A percentile compares a stretch with the other conserved stretches of the same genome.
These are phyloP conservation scores for Fissipunctia ypsillon DNA, from an alignment of 2,888 invertebrate species.

Conservation along the genomic window DNA sequence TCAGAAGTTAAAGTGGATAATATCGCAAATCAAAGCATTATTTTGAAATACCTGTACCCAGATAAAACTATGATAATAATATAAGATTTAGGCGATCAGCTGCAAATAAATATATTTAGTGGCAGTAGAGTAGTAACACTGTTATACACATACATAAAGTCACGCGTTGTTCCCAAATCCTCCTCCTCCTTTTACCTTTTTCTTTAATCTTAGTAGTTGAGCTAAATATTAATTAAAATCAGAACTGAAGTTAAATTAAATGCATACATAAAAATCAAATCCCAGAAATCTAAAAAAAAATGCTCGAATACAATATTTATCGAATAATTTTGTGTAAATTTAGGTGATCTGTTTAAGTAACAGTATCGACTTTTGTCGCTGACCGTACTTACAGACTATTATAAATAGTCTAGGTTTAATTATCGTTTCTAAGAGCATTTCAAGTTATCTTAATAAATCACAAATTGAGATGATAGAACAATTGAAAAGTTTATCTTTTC, in stretches of 20 bases:
- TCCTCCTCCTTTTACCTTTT: too few species aligned
- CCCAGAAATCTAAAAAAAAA: background rate
- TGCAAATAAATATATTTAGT: background rate
- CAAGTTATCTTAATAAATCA: background rate
- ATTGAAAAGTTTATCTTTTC: background rate
- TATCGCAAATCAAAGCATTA: background rate
- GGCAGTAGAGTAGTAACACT: too few species aligned
- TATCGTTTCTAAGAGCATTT: background rate
- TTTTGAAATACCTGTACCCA: background rate
- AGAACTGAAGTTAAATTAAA: background rate
- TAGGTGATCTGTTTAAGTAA: background rate
- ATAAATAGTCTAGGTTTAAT: background rate
- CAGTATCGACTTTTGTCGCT: background rate
- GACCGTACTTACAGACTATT: background rate
- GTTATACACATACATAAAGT: background rate
- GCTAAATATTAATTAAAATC: background rate
- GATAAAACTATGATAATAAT: slow-evolving; percentile 12
- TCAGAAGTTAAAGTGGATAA: background rate
- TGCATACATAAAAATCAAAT: too few species aligned
- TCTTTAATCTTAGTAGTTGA: too few species aligned
- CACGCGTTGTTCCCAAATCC: too few species aligned
- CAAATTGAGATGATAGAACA: background rate
- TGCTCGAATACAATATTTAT: background rate
- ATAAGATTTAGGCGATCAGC: background rate
- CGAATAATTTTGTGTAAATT: background rate